Evolutionary conservation across 2,888 invertebrate genomes (phyloP).

Genomic region (Carabus problematicus): DNA sequence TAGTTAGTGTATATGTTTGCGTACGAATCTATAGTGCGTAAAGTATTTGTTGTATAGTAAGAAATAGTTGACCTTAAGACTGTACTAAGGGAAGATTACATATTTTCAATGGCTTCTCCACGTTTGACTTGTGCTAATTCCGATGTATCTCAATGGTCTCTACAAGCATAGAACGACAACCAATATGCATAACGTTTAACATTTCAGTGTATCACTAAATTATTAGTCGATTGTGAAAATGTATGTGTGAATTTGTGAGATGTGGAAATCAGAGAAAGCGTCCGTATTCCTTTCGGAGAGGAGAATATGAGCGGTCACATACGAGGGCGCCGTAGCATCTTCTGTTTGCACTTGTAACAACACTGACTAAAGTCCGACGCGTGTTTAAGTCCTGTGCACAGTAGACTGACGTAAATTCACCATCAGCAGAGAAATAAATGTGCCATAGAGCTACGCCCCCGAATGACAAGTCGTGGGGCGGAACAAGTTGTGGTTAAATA

Average conservation of each 20-base stretch:
- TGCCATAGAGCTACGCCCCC: conserved; percentile 5
- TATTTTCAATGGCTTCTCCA: conserved; percentile 24
- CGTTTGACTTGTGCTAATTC: neutral
- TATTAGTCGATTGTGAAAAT: neutral
- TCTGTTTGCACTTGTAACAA: neutral
- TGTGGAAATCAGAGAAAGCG: too few species aligned
- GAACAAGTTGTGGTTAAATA: conserved; percentile 25
- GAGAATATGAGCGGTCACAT: too few species aligned
- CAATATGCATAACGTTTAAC: neutral
- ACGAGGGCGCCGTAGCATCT: neutral
- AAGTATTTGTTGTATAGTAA: neutral
- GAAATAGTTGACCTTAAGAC: conserved; percentile 34
- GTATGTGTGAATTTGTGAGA: too few species aligned
- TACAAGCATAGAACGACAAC: neutral
- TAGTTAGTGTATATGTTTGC: too few species aligned
- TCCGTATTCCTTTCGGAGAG: too few species aligned
- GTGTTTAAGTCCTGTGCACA: conserved; percentile 1
- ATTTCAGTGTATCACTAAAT: neutral
- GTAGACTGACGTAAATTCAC: too few species aligned
- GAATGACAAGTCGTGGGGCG: too few species aligned
- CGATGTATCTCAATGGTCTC: neutral
- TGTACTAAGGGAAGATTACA: conserved; percentile 30
- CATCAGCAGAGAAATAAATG: too few species aligned
- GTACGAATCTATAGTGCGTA: too few species aligned
- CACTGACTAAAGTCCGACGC: neutral